Percentiles rank a stretch among this genome's conserved stretches.
These are phyloP conservation scores for Lydus trimaculatus DNA, from an alignment of 2,888 invertebrate species.

Conservation along the genomic window DNA sequence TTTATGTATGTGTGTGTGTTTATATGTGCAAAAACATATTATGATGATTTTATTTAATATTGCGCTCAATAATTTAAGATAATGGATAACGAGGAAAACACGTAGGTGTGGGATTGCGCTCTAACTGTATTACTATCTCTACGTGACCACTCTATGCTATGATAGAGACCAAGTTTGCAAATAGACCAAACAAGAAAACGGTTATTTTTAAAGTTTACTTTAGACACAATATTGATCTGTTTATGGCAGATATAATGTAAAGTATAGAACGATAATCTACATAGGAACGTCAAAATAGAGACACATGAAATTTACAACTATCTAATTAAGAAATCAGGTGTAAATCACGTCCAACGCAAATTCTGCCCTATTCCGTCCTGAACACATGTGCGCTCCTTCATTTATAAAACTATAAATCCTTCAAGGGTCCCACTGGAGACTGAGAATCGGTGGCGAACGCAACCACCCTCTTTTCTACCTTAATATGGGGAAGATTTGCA, in stretches of 20 bases:
- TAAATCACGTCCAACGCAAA: conserved; percentile 32
- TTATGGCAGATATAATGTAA: background rate
- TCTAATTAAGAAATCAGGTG: conserved; percentile 38
- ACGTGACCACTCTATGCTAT: conserved; percentile 23
- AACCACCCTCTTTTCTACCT: conserved; percentile 16
- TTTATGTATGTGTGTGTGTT: background rate
- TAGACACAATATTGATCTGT: no score
- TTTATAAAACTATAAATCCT: conserved; percentile 42
- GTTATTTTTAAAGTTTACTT: background rate
- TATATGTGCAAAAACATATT: conserved; percentile 17
- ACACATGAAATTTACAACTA: conserved; percentile 26
- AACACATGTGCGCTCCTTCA: conserved; percentile 38
- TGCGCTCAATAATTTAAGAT: conserved; percentile 28
- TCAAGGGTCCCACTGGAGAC: conserved; percentile 29
- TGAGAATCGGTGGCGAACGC: conserved; percentile 13
- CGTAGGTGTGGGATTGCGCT: conserved; percentile 27
- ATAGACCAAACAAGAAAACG: background rate
- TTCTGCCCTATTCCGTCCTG: conserved; percentile 12
- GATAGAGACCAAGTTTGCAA: background rate
- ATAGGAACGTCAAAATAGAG: conserved; percentile 22
- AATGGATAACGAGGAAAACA: conserved; percentile 29
- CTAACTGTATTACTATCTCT: conserved; percentile 24
- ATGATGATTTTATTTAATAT: conserved; percentile 17
- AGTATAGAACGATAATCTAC: conserved; percentile 14
- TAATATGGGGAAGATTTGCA: conserved; percentile 35